Base-by-base conservation (phyloP, 35 echinoderm and acorn worm genomes). In the Ophiothrix spiculata region DNA sequence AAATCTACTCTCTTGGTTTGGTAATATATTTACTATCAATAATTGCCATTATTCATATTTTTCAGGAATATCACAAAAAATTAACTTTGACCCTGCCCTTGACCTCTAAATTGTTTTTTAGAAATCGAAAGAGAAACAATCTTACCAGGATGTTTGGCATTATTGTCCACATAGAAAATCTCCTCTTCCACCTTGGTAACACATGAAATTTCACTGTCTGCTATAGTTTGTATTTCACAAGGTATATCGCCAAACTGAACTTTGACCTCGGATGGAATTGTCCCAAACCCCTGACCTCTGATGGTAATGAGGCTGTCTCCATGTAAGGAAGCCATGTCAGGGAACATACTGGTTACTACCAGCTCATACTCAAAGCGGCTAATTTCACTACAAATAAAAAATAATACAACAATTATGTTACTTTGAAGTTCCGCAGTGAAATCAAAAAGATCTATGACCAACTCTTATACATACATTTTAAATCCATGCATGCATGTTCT, bases 81-180 rank as follows among this genome's bases (percentile, higher is more conserved):
- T 19, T 49, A 10, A 10, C 19, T 10, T 49, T 6, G 42, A 49
- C 6, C 42, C 42, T 19, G 42, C 42, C 42, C 42, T 49, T 49
- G 6, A 6, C 42, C 42, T 49, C 6, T 49, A 49, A 49, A n/a
- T n/a, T 49, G 42, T 19, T 19, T 49, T 49, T 10, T 19, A 6
- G 42, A 49, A 49, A 19, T 6, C 42, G 19, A 19, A 6, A 49
- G 19, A 49, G 42, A 6, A 10, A 49, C 23, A 21, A 76, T 77
- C 82, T 92, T 90, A 97, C 94, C 83, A 75, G 63, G 69, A 75
- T 97, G 94, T n/a, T 45, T 84, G 25, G 87, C 94, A 56, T 80
- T 10, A 40, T 93, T 97, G 33, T 79, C 77, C 36, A 97, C 91
- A n/a, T 76, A 4, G 74, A 90, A 85, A 35, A 42, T 76, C 1